Evolutionary conservation across 30 jellyfish, hydroid and myxozoan genomes (phyloP).

Genomic region (Hydra vulgaris): DNA sequence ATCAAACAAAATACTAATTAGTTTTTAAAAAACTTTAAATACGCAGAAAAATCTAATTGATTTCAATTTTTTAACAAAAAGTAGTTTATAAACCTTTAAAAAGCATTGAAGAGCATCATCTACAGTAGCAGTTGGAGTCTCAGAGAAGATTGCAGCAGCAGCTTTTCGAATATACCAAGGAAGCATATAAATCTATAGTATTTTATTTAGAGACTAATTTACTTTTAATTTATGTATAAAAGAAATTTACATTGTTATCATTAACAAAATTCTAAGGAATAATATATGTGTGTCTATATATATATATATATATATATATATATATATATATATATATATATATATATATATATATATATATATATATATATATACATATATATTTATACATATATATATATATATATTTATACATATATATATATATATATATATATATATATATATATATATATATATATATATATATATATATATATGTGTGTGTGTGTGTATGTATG

Average conservation of each 20-base stretch:
- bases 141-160: slow-evolving; percentile 80
- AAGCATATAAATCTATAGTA: slow-evolving; percentile 64
- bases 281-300: no score
- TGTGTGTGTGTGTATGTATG: no score
- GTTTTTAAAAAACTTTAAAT: background rate
- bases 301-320: no score
- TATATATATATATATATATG: no score
- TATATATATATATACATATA: no score
- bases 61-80: background rate
- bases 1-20: background rate
- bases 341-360: no score
- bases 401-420: no score
- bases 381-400: no score
- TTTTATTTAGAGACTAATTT: background rate
- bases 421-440: no score
- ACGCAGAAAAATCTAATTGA: no score
- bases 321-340: no score
- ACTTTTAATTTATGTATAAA: background rate
- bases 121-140: slow-evolving; percentile 73
- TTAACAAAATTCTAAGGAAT: background rate
- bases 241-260: background rate
- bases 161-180: slow-evolving; percentile 93
- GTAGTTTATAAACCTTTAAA: slow-evolving; percentile 62
- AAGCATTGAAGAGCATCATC: slow-evolving; percentile 81
- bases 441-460: no score